Conservation (phyloP, 2,888 invertebrate genomes). For the Himalopsyche japonica region DNA sequence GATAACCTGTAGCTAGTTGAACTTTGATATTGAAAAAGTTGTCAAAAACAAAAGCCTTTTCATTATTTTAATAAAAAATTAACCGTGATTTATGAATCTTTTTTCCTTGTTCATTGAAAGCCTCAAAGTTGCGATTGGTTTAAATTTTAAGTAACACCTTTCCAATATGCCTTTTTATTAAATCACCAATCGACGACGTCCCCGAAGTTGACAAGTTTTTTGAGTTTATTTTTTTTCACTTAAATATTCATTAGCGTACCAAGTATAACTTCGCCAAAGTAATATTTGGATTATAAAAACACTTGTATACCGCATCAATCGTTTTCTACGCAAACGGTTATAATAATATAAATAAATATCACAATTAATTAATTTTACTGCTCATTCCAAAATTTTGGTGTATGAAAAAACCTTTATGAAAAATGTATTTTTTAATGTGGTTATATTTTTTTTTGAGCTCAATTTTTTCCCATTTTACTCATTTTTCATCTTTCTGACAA, state of each 20-base stretch:
- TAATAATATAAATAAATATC: no score
- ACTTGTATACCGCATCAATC: no score
- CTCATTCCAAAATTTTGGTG: no score
- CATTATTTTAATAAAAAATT: background rate
- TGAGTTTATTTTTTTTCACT: background rate
- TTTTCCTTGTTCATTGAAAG: background rate
- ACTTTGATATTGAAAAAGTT: background rate
- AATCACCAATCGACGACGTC: background rate
- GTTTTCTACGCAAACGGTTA: no score
- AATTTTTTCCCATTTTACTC: no score
- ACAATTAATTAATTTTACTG: no score
- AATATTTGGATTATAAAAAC: no score
- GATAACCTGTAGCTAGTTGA: background rate
- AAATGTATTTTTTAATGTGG: no score
- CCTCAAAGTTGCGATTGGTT: background rate
- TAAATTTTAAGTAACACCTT: background rate
- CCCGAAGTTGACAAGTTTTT: background rate
- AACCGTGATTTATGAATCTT: background rate
- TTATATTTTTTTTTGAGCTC: no score
- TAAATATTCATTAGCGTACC: background rate
- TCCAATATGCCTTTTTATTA: background rate
- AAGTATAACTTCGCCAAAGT: no score
- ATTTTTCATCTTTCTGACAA: no score
- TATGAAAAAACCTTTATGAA: no score
- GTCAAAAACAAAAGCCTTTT: background rate